phyloP scores from a whole-genome alignment of 1,140 invertebrate species.

The Zaprionus lachaisei region DNA sequence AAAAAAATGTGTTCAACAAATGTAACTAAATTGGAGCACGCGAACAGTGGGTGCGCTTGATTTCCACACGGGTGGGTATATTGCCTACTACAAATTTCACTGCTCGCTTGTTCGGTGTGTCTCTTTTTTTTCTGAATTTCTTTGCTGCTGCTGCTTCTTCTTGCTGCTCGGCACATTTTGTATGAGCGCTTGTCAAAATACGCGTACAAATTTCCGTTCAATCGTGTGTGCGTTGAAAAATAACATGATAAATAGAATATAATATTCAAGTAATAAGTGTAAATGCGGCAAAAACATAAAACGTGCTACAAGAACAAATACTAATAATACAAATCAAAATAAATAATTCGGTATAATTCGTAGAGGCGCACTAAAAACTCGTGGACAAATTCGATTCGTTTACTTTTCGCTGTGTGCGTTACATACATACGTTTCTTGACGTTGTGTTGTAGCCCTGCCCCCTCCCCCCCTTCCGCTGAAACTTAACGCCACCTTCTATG shows the following conservation, averaged over 20 bases:
- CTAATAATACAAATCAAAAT: slow-evolving; percentile 22
- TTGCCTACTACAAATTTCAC: slow-evolving; percentile 47
- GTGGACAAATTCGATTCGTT: slow-evolving; percentile 63
- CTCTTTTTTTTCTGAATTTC: slow-evolving; percentile 77
- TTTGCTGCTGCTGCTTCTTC: slow-evolving; percentile 67
- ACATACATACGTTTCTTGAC: slow-evolving; percentile 35
- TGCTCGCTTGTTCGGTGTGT: slow-evolving; percentile 46
- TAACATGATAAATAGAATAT: slow-evolving; percentile 29
- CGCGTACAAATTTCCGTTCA: slow-evolving; percentile 67
- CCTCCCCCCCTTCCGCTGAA: slow-evolving; percentile 5
- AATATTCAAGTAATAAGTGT: neutral
- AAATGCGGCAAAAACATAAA: neutral
- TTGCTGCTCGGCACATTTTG: slow-evolving; percentile 76
- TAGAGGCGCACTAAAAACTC: slow-evolving; percentile 43
- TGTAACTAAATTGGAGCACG: neutral
- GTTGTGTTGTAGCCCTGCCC: neutral
- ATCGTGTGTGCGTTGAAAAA: slow-evolving; percentile 48
- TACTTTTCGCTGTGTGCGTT: slow-evolving; percentile 46
- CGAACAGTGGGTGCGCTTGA: slow-evolving; percentile 24
- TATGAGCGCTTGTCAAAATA: slow-evolving; percentile 77
- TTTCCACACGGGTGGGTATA: slow-evolving; percentile 44
- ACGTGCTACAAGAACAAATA: slow-evolving; percentile 20
- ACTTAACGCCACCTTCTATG: slow-evolving; percentile 52
- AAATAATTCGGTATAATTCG: slow-evolving; percentile 31
- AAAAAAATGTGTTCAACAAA: slow-evolving; percentile 10